Evolutionary conservation across 2,797 vertebrate species (phyloP), one percentile per base, ranked within the genome.

Genomic region (Urosaurus nigricauda): DNA sequence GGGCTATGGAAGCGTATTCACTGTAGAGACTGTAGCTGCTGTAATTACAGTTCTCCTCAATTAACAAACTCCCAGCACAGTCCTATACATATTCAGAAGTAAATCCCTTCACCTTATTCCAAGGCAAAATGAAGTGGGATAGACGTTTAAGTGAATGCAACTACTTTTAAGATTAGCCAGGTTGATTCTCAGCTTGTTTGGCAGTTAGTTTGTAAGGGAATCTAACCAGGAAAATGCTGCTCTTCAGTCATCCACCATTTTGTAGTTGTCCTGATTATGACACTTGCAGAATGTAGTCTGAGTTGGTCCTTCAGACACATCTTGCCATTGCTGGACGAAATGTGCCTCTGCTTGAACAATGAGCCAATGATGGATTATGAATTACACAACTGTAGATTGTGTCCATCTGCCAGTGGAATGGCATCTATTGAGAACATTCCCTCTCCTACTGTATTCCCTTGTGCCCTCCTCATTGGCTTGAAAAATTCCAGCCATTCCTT

Each of bases 11-110:
- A 87, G n/a, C 17, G 14, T 32, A 70, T 29, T 56, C n/a, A 29
- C 77, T 35, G n/a, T 37, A 70, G 63, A 56, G 24, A 6, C 13
- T 14, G 11, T 56, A 70, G 37, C 35, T 35, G 43, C 24, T 79
- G 21, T 79, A 87, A 87, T 80, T 79, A 87, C 60, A 26, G 5
- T 87, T 70, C 37, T 70, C 40, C 32, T 43, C n/a, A 37, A 35
- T 79, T 70, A 70, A 86, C 47, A 77, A 56, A 24, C 7, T 71
- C 81, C 3, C 40, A 47, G 40, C 37, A 63, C 37, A 82, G 37
- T 82, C 35, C 26, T 83, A 17, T 32, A 32, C 16, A 29, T 65
- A 32, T 40, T 43, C 26, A 83, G 60, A 47, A 12, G 60, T 43
- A 43, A 65, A 14, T 58, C 77, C 29, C 24, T 53, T 16, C 16